Percentiles rank a stretch among this genome's conserved stretches.
phyloP scores from a whole-genome alignment of 2,113 vertebrate species.

The Clarias macrocephalus region DNA sequence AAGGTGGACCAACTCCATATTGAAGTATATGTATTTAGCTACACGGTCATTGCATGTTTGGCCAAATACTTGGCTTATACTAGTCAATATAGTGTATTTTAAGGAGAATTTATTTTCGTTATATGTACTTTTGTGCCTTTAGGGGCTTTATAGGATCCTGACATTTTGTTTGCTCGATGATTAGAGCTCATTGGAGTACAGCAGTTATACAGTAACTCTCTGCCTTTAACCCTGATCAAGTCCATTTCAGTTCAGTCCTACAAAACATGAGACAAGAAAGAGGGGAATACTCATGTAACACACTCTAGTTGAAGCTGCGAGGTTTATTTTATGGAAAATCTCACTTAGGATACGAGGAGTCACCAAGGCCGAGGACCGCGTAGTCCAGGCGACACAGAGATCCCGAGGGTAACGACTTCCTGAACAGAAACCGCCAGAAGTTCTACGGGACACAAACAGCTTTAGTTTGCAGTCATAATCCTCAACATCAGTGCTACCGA shows the following conservation, averaged over 20 bases:
- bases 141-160: not conserved
- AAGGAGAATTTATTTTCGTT: too few species aligned
- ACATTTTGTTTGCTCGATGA: not conserved
- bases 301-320: not conserved
- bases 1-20: too few species aligned
- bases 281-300: not conserved
- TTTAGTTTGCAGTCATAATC: not conserved
- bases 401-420: conserved; percentile 76
- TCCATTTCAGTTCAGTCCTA: not conserved
- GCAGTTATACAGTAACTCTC: not conserved
- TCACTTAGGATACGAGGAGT: conserved; percentile 95
- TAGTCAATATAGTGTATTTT: too few species aligned
- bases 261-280: not conserved
- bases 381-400: conserved; percentile 87
- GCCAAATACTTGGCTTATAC: too few species aligned
- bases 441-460: conserved; percentile 64
- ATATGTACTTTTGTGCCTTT: too few species aligned
- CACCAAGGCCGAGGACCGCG: conserved; percentile 87
- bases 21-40: too few species aligned
- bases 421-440: conserved; percentile 95
- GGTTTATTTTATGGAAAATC: conserved; percentile 40
- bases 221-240: not conserved
- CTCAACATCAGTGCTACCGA: not conserved
- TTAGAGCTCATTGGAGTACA: not conserved
- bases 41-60: too few species aligned